Base-by-base conservation (phyloP, 2,888 invertebrate genomes). In the Trisateles emortualis region DNA sequence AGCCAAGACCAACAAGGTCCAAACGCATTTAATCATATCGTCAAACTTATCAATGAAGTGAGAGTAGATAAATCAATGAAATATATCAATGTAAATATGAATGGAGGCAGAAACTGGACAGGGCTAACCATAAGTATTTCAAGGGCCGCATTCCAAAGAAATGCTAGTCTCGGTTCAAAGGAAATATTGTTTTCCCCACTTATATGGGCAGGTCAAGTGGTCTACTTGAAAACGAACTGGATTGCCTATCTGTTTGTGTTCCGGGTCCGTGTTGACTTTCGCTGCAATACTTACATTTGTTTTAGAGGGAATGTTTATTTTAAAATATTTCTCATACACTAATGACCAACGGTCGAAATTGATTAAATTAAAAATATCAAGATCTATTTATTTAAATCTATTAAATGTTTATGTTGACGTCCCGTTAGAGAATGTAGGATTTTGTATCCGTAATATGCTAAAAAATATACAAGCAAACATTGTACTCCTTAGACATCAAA, bases 181-280 rank as follows among this genome's bases (percentile, higher is more conserved):
- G 76, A 76, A 76, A 72, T 68, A 66, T 59, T 62, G 71, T 77
- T 81, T 80, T 81, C 81, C 62, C 79, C 64, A 45, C 79, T 46
- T 73, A 73, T 72, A 79, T 62, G 76, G 81, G 49, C 63, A 67
- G 74, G 73, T 74, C 75, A 68, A 64, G 69, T 67, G 66, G 68
- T 61, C 68, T 68, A 72, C 59, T 76, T 68, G 66, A 66, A 68
- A 66, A 55, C 44, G 50, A 69, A 66, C 69, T 64, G 57, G 65
- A 62, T 53, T 66, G 39, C 16, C 14, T 60, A 56, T 69, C 55
- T 45, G 59, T 56, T 51, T 50, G 54, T 70, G 69, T 74, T 74
- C 68, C 74, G 70, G 74, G 48, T 64, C 38, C 58, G 44, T 52
- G 45, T 26, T 49, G 35, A 52, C 60, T 64, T 68, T 64, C 65